Evolutionary conservation across 2,888 invertebrate species (phyloP).

Genomic region (Oscheius sp.): DNA sequence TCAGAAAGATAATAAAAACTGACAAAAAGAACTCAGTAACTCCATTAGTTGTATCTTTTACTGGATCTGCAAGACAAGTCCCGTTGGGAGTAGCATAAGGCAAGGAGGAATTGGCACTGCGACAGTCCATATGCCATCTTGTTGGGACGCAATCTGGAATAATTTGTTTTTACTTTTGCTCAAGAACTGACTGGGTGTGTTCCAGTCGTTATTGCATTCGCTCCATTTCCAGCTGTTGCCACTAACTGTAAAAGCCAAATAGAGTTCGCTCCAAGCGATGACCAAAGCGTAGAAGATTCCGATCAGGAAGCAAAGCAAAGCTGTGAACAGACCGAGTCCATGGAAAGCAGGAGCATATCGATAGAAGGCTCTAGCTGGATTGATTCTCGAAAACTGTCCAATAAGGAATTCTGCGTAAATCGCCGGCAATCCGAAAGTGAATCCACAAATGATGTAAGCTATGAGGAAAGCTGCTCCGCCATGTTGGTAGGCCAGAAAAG

Average conservation of each 20-base stretch:
- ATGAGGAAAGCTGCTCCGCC: constrained; percentile 70
- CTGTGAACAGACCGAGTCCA: constrained; percentile 74
- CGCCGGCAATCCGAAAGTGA: constrained; percentile 70
- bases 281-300: constrained; percentile 61
- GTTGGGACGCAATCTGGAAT: background rate
- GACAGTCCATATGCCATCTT: background rate
- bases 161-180: too few species aligned
- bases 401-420: constrained; percentile 69
- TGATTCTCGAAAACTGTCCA: constrained; percentile 58
- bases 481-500: constrained; percentile 47
- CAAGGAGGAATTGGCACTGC: background rate
- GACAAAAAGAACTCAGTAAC: background rate
- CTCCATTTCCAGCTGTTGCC: constrained; percentile 33
- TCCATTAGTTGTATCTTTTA: background rate
- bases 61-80: background rate
- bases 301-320: constrained; percentile 84
- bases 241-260: constrained; percentile 35
- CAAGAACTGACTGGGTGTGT: constrained; percentile 19
- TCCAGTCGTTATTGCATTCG: constrained; percentile 38
- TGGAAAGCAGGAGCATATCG: constrained; percentile 14
- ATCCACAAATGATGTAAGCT: constrained; percentile 70
- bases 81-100: constrained; percentile 33
- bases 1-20: too few species aligned
- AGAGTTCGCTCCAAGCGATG: constrained; percentile 59
- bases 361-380: constrained; percentile 1